phyloP scores from a whole-genome alignment of 2,888 invertebrate genomes.

The Sussaba pulchella region DNA sequence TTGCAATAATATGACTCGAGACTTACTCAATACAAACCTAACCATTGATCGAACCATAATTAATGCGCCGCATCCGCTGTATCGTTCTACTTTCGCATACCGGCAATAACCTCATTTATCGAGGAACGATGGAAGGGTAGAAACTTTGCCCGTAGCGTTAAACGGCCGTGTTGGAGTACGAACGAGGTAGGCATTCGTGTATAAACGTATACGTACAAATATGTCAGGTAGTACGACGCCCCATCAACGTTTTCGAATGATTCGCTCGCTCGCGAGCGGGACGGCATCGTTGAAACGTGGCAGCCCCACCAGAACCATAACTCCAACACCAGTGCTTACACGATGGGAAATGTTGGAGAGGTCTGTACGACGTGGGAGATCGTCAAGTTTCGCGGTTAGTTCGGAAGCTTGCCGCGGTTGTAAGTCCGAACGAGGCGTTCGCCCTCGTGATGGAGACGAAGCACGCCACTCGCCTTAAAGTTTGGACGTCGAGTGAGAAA shows the following conservation, averaged over 20 bases:
- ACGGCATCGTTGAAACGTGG: constrained; percentile 57
- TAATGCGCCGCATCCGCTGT: constrained; percentile 48
- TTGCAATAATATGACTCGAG: constrained; percentile 9
- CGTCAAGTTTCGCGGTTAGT: constrained; percentile 69
- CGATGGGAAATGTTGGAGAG: constrained; percentile 59
- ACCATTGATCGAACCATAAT: constrained; percentile 46
- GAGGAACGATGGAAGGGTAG: constrained; percentile 52
- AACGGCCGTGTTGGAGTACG: constrained; percentile 46
- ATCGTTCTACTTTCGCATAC: background rate
- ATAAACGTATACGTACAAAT: too few species aligned
- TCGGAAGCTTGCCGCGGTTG: constrained; percentile 71
- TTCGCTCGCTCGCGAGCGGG: constrained; percentile 31
- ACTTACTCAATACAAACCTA: constrained; percentile 43
- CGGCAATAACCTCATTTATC: constrained; percentile 31
- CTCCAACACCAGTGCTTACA: constrained; percentile 53
- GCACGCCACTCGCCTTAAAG: constrained; percentile 73
- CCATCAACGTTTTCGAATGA: constrained; percentile 57
- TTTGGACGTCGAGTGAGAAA: constrained; percentile 71
- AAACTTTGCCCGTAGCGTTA: constrained; percentile 64
- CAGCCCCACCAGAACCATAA: constrained; percentile 47
- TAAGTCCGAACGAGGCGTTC: constrained; percentile 68
- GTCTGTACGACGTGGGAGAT: constrained; percentile 64
- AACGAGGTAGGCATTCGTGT: constrained; percentile 42
- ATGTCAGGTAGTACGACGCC: background rate
- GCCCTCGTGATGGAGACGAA: constrained; percentile 73